phyloP scores from a whole-genome alignment of 2,888 invertebrate species.

The Noctua janthina region DNA sequence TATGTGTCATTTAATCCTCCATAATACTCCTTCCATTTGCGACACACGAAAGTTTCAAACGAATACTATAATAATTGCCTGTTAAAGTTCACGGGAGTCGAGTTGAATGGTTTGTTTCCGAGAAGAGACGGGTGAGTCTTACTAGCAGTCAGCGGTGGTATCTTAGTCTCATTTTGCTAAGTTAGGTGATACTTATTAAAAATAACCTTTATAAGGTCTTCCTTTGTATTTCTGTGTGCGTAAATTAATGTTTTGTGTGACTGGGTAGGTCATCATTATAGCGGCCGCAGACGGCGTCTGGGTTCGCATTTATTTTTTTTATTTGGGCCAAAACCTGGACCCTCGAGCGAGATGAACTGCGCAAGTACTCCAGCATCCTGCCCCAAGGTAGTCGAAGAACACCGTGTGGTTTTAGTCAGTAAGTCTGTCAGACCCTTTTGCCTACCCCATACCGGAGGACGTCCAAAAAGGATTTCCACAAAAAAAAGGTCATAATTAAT shows the following conservation, averaged over 20 bases:
- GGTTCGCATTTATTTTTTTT: no score
- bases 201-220: neutral
- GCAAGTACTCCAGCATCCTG: no score
- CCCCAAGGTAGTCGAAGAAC: no score
- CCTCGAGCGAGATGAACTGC: no score
- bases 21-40: constrained; percentile 18
- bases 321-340: no score
- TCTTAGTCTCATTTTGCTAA: constrained; percentile 7
- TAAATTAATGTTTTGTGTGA: neutral
- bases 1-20: constrained; percentile 4
- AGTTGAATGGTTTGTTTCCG: constrained; percentile 32
- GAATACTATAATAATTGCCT: constrained; percentile 40
- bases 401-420: no score
- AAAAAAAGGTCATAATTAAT: no score
- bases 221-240: neutral
- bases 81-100: constrained; percentile 28
- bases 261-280: no score
- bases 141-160: neutral
- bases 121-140: neutral
- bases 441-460: no score
- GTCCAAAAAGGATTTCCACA: no score
- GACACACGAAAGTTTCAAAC: constrained; percentile 35
- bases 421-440: no score
- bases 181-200: constrained; percentile 8
- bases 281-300: no score